Evolutionary conservation across 2,888 invertebrate genomes (phyloP).

Genomic region (Leptinotarsa peninsularis): DNA sequence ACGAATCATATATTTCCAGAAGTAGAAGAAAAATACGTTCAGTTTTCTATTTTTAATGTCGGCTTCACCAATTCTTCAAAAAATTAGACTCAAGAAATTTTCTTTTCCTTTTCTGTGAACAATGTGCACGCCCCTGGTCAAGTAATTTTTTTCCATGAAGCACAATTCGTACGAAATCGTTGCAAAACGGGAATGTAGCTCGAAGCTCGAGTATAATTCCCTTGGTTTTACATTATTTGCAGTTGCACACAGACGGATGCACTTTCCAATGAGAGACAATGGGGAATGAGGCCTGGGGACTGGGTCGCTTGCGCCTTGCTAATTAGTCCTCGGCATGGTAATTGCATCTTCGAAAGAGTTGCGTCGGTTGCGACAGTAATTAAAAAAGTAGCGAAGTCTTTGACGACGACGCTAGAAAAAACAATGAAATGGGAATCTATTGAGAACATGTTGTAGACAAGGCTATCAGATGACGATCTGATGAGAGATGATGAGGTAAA

Average conservation of each 20-base stretch:
- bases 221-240: conserved; percentile 51
- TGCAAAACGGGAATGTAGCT: conserved; percentile 32
- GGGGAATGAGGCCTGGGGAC: conserved; percentile 29
- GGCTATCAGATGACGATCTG: not conserved
- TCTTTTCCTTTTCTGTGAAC: too few species aligned
- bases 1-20: too few species aligned
- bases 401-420: conserved; percentile 22
- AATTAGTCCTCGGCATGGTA: conserved; percentile 58
- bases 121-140: not conserved
- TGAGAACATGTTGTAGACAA: not conserved
- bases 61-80: too few species aligned
- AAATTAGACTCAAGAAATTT: too few species aligned
- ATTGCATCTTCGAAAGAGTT: conserved; percentile 56
- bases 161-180: conserved; percentile 31
- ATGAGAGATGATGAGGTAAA: not conserved
- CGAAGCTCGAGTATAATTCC: conserved; percentile 49
- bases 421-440: conserved; percentile 6
- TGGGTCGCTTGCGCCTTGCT: conserved; percentile 42
- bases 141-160: conserved; percentile 27
- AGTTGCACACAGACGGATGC: conserved; percentile 51
- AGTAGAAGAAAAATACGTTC: too few species aligned
- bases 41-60: too few species aligned
- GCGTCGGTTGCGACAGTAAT: conserved; percentile 53
- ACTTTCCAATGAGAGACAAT: conserved; percentile 44
- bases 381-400: conserved; percentile 50